Percentiles rank a stretch among this genome's conserved stretches.
Evolutionary conservation across 2,797 vertebrate species (phyloP).

Genomic region (Pangasius krempfi): DNA sequence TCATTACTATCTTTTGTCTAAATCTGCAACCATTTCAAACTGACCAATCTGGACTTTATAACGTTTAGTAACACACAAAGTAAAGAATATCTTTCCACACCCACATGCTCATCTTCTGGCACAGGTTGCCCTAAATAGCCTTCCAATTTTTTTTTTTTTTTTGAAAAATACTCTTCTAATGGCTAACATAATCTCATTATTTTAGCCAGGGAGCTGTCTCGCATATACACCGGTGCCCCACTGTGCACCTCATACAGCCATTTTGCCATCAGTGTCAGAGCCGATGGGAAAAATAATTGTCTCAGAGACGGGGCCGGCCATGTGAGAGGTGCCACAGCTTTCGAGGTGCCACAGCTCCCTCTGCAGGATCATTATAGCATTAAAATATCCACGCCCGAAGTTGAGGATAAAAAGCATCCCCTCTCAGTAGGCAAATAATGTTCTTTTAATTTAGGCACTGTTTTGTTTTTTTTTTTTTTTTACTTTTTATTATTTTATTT

Average conservation of each 20-base stretch:
- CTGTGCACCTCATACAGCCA: slow-evolving; percentile 46
- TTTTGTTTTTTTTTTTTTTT: not conserved
- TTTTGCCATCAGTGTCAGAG: slow-evolving; percentile 55
- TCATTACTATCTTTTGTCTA: not conserved
- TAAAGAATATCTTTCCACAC: not conserved
- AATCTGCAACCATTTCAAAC: not conserved
- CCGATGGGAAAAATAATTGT: slow-evolving; percentile 41
- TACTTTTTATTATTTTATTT: not conserved
- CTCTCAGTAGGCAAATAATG: not conserved
- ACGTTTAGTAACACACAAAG: not conserved
- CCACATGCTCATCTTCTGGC: slow-evolving; percentile 27
- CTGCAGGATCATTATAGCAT: slow-evolving; percentile 64
- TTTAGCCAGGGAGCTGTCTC: slow-evolving; percentile 42
- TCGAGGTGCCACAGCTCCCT: slow-evolving; percentile 71
- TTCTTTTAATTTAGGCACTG: not conserved
- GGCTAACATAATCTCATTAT: slow-evolving; percentile 54
- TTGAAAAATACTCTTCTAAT: slow-evolving; percentile 48
- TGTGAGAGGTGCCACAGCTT: slow-evolving; percentile 10
- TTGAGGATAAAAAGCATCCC: no score
- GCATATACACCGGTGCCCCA: slow-evolving; percentile 47
- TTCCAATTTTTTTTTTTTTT: slow-evolving; percentile 3
- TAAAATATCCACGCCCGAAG: not conserved
- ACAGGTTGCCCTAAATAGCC: slow-evolving; percentile 22
- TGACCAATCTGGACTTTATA: not conserved
- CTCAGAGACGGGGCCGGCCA: slow-evolving; percentile 12